phyloP scores from a whole-genome alignment of 1,140 invertebrate species.

The Tribolium madens region DNA sequence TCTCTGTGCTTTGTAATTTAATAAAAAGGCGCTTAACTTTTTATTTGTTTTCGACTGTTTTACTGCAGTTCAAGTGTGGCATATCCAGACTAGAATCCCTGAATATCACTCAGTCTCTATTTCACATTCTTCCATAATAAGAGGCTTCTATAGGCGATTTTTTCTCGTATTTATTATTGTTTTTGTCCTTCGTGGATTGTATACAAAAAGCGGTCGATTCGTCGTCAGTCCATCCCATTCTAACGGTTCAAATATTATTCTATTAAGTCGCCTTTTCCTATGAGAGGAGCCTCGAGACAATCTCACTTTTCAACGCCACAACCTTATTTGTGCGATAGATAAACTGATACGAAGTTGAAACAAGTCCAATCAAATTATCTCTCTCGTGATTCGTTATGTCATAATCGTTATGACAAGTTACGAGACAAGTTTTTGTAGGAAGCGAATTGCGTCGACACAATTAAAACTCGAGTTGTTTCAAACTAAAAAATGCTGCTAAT shows the following conservation, averaged over 20 bases:
- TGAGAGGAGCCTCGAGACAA: slow-evolving; percentile 7
- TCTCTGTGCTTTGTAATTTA: slow-evolving; percentile 22
- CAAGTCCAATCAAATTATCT: slow-evolving; percentile 37
- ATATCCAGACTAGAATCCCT: background rate
- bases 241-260: slow-evolving; percentile 2
- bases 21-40: slow-evolving; percentile 18
- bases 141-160: too few relatives aligned
- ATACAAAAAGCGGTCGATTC: background rate
- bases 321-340: slow-evolving; percentile 7
- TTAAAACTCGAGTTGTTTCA: slow-evolving; percentile 19
- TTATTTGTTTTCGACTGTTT: slow-evolving; percentile 19
- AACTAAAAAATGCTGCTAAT: slow-evolving; percentile 5
- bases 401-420: slow-evolving; percentile 36
- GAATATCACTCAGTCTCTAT: too few relatives aligned
- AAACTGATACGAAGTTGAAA: slow-evolving; percentile 32
- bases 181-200: background rate
- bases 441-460: slow-evolving; percentile 20
- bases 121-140: too few relatives aligned
- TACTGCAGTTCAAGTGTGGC: slow-evolving; percentile 6
- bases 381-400: slow-evolving; percentile 24
- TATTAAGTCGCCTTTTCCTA: slow-evolving; percentile 17
- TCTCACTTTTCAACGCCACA: slow-evolving; percentile 25
- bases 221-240: background rate
- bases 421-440: slow-evolving; percentile 24
- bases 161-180: background rate